These are phyloP conservation scores for Rhaphigaster nebulosa DNA, from an alignment of 2,888 invertebrate species.

Conservation along the genomic window DNA sequence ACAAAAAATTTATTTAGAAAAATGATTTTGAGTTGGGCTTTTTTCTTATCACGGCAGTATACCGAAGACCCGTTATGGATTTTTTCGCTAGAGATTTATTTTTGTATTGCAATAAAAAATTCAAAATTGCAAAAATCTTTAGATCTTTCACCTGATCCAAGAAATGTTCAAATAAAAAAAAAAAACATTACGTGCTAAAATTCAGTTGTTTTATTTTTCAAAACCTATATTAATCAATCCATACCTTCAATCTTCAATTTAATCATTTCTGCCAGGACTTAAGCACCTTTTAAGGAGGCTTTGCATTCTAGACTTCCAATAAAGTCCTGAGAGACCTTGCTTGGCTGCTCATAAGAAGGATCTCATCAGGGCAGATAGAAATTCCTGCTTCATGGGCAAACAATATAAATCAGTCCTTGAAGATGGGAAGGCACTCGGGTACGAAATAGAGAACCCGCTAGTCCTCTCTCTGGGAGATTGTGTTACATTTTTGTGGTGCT, in stretches of 20 bases:
- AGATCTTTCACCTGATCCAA: too few relatives aligned
- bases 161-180: too few relatives aligned
- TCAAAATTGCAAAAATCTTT: too few relatives aligned
- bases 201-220: background rate
- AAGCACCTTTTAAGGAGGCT: conserved; percentile 12
- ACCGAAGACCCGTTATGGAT: too few relatives aligned
- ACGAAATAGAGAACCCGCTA: background rate
- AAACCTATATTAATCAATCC: background rate
- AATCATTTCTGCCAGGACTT: background rate
- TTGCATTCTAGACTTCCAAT: conserved; percentile 21
- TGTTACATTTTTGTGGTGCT: background rate
- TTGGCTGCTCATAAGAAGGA: conserved; percentile 40
- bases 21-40: too few relatives aligned
- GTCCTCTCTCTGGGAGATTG: background rate
- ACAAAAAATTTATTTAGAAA: too few relatives aligned
- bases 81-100: too few relatives aligned
- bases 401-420: conserved; percentile 30
- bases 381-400: conserved; percentile 39
- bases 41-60: too few relatives aligned
- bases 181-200: background rate
- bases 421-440: background rate
- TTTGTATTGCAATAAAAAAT: too few relatives aligned
- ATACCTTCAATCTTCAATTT: background rate
- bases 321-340: background rate
- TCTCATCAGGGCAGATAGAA: conserved; percentile 44